Evolutionary conservation across 2,797 vertebrate species (phyloP), one percentile per base, ranked within the genome.

Genomic region (Cyprinella venusta): DNA sequence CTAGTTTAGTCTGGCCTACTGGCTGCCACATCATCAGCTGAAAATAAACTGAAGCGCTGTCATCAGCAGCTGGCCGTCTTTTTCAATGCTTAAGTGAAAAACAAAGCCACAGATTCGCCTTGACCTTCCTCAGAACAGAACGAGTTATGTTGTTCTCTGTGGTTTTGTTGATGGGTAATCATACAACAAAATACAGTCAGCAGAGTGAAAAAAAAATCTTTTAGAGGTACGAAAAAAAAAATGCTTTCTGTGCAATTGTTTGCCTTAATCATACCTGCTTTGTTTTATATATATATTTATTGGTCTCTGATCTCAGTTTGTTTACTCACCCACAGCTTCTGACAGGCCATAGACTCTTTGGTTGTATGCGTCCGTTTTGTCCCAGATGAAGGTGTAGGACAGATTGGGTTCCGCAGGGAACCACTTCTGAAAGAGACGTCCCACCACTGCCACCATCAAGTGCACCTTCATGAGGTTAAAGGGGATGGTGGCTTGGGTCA

Each of bases 381-480:
- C 98, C 98, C 98, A 99, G 91, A 99, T 99, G 80, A 99, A 99
- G 21, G 97, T 99, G 87, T 99, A 98, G 54, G 97, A 96, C 52
- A 99, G 93, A 89, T 98, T 98, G 19, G 98, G 97, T 19, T 98
- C 98, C 33, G 98, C 98, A 1, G 98, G 98, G 84, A 99, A 99
- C 97, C 97, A 99, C 90, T 99, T 99, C 77, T 99, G 98, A 91
- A 99, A 99, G 77, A 99, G 97, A 75, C 98, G 96, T 80, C 98
- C 98, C 61, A 99, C 97, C 61, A 99, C 98, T 0, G 97, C 98
- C 54, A 99, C 98, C 98, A 99, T 99, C 38, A 99, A 96, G 90
- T 99, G 98, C 79, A 99, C 98, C 91, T 99, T 99, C 98, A 99
- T 99, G 87, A 99, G 90, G 91, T 98, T 99, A 91, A 99, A 99